Conservation (phyloP, 2,797 vertebrate species). For the Sternotherus odoratus region DNA sequence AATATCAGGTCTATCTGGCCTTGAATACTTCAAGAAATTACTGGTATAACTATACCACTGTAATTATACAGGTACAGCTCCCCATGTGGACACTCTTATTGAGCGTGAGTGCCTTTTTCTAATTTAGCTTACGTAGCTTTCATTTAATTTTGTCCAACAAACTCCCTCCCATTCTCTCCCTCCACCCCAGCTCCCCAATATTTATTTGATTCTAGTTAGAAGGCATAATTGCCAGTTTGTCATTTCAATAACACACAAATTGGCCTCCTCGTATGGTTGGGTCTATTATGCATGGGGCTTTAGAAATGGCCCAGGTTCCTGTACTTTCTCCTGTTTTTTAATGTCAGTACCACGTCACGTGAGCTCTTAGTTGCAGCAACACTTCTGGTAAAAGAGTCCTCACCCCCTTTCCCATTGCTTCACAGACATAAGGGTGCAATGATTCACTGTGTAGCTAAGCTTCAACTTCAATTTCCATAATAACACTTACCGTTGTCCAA, state of each 20-base stretch:
- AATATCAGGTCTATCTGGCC: neutral
- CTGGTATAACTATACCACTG: neutral
- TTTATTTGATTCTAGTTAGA: neutral
- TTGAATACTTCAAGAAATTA: neutral
- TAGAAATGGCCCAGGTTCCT: neutral
- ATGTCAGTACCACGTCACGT: neutral
- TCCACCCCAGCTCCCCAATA: too few relatives aligned
- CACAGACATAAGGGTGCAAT: neutral
- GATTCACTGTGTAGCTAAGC: neutral
- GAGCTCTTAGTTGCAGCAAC: neutral
- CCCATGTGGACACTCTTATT: neutral
- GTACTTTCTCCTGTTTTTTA: neutral
- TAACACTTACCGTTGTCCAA: neutral
- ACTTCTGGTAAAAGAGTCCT: neutral
- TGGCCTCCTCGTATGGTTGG: neutral
- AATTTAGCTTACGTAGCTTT: neutral
- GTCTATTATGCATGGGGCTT: neutral
- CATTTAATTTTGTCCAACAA: neutral
- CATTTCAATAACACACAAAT: neutral
- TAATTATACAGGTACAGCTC: neutral
- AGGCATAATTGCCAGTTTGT: neutral
- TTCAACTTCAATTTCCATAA: neutral
- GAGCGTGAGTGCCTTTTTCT: neutral
- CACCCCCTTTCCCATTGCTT: neutral
- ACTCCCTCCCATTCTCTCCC: neutral